Conservation (phyloP, 2,888 invertebrate genomes). For the Apodemia zela region DNA sequence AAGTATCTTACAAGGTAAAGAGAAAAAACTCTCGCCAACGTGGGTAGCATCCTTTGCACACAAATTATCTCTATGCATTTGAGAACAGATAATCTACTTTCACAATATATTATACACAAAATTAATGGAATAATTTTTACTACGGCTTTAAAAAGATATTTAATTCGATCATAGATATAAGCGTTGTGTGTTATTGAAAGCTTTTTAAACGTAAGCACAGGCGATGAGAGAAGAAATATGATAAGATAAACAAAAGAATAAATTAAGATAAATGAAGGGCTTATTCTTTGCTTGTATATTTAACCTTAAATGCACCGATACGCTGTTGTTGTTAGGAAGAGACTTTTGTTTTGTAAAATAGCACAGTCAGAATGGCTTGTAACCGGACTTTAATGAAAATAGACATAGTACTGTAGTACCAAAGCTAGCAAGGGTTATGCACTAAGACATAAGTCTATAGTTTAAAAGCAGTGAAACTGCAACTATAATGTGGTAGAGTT, state of each 20-base stretch:
- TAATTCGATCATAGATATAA: conserved; percentile 17
- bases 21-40: background rate
- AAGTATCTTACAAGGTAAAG: too few relatives aligned
- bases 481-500: too few relatives aligned
- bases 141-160: background rate
- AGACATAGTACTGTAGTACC: conserved; percentile 52
- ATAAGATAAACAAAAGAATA: conserved; percentile 51
- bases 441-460: conserved; percentile 22
- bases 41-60: background rate
- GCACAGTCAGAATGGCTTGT: conserved; percentile 49
- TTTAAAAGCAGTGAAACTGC: background rate
- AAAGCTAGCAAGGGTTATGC: conserved; percentile 46
- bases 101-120: too few relatives aligned
- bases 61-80: conserved; percentile 5
- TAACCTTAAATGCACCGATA: conserved; percentile 46
- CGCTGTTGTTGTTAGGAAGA: conserved; percentile 60
- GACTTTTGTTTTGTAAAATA: conserved; percentile 63
- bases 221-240: conserved; percentile 38
- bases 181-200: conserved; percentile 28
- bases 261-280: conserved; percentile 39
- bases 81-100: conserved; percentile 19
- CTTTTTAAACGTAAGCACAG: conserved; percentile 42
- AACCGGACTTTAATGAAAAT: conserved; percentile 63
- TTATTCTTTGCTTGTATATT: conserved; percentile 43
- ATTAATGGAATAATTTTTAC: background rate